Conservation (phyloP, 2,113 vertebrate genomes). For the Pampusana beccarii region DNA sequence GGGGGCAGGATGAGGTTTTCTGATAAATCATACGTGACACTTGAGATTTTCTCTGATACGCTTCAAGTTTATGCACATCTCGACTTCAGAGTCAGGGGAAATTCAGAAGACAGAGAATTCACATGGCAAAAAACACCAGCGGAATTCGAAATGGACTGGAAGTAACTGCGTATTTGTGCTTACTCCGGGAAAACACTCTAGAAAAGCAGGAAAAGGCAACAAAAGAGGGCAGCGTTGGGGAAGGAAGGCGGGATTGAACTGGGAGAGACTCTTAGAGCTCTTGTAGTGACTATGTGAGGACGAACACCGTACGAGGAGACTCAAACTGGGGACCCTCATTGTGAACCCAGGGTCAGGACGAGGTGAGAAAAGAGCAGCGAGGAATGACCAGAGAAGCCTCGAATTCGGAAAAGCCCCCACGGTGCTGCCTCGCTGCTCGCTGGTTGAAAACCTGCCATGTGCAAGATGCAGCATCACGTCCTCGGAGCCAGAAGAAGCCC, state of each 20-base stretch:
- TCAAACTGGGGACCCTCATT: rapidly evolving
- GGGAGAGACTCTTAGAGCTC: background rate
- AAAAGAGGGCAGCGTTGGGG: background rate
- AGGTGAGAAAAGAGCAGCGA: background rate
- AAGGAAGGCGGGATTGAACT: background rate
- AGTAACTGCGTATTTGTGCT: background rate
- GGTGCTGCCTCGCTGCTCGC: rapidly evolving
- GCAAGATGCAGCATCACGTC: background rate
- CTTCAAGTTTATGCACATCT: background rate
- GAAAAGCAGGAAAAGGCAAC: background rate
- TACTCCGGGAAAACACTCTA: background rate
- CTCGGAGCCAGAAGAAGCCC: background rate
- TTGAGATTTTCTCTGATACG: background rate
- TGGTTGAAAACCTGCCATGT: background rate
- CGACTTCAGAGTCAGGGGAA: background rate
- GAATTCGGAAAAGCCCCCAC: background rate
- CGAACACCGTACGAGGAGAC: rapidly evolving
- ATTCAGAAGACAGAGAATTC: background rate
- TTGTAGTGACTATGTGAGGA: background rate
- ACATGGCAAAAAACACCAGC: background rate
- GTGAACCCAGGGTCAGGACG: background rate
- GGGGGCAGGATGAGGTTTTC: background rate
- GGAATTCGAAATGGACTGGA: background rate
- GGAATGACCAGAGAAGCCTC: background rate
- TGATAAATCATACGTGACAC: background rate